These are phyloP conservation scores for Larimichthys polyactis DNA, from an alignment of 2,113 vertebrate species.

Conservation along the genomic window DNA sequence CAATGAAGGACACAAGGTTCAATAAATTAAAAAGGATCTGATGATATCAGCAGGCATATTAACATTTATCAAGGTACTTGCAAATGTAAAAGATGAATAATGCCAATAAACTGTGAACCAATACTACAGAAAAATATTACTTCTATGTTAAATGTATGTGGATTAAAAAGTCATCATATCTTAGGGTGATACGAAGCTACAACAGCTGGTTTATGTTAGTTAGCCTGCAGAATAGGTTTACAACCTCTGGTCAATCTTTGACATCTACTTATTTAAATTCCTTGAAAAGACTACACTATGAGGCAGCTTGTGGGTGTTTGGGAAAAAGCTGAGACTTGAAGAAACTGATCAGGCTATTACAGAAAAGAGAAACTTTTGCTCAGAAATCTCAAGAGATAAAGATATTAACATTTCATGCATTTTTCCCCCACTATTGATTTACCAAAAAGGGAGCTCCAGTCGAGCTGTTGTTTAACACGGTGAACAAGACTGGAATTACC, in stretches of 20 bases:
- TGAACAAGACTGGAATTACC: not conserved
- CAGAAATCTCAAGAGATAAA: not conserved
- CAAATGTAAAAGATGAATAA: not conserved
- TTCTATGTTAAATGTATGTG: not conserved
- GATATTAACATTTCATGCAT: not conserved
- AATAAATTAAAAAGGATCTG: not conserved
- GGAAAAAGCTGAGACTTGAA: conserved; percentile 10
- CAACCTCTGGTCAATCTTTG: not conserved
- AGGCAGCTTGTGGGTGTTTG: not conserved
- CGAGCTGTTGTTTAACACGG: not conserved
- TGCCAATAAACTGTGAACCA: not conserved
- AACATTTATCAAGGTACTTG: not conserved
- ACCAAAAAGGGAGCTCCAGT: not conserved
- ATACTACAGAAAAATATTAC: not conserved
- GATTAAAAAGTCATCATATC: not conserved
- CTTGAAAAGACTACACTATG: not conserved
- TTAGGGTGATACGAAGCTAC: not conserved
- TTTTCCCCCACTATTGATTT: not conserved
- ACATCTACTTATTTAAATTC: not conserved
- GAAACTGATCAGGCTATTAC: not conserved
- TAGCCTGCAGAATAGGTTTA: not conserved
- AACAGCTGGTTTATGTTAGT: not conserved
- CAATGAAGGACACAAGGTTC: not conserved
- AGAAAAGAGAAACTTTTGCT: not conserved
- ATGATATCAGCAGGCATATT: not conserved